Base-by-base conservation (phyloP, 1,140 invertebrate genomes). In the Camponotus pennsylvanicus region DNA sequence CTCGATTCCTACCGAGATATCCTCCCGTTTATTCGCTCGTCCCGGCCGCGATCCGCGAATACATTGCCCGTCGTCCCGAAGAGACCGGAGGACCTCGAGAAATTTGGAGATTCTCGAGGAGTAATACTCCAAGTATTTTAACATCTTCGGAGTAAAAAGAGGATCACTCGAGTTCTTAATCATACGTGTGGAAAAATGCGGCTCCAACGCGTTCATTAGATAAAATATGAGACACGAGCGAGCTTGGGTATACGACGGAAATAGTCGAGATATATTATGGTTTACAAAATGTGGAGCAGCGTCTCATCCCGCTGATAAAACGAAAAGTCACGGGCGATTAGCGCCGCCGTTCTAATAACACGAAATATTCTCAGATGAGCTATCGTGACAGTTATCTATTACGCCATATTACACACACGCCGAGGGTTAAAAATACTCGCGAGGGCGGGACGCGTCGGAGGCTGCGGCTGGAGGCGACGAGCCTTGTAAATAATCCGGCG, bases 301-400 rank as follows among this genome's bases (percentile, higher is more conserved):
- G 67, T 40, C 21, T 32, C 42, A 45, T 55, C 27, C 21, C 55
- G 42, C 69, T 63, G 79, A 83, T 83, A 83, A 73, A 83, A 83
- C 40, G 79, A 73, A 18, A 73, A 82, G 79, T 82, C 79, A 61
- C 79, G 55, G 52, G 79, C 79, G 79, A 83, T 83, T 83, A 83
- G 69, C 57, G 55, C 21, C 49, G 79, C 79, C 79, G 79, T 83
- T 83, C 69, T 75, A 83, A 83, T 83, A 83, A 83, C 79, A 83
- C 79, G 69, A 83, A 83, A 83, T 75, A 83, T 83, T 83, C 79
- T 21, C 2, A 61, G 69, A 73, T 83, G 79, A 83, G 40, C 55
- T 75, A 83, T 83, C 79, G 69, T 83, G 79, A 83, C 79, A 83
- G 79, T 83, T 83, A 83, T 83, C 79, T 75, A 83, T 83, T 83